Base-by-base conservation (phyloP, 2,113 vertebrate genomes). In the Burhinus bistriatus region DNA sequence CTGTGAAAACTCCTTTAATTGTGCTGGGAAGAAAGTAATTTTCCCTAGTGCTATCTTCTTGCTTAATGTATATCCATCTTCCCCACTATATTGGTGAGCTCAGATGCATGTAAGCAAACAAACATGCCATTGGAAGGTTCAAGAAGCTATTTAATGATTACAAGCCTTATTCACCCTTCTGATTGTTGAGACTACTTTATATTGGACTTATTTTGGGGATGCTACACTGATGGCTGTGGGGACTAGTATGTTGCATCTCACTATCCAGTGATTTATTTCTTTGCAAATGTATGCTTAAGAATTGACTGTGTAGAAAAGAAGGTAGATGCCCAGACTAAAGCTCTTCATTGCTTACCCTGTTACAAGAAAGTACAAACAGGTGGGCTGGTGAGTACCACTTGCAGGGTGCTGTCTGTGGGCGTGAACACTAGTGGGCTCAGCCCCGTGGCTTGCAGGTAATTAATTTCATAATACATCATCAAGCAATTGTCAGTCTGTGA, bases 1-100 rank as follows among this genome's bases (percentile, higher is more conserved):
- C 42, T 66, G 30, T 73, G 25, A 71, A 90, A 86, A 83, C 47
- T 54, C 42, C 34, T 93, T 95, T 88, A 88, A 88, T 90, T 75
- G 38, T 62, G 16, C 55, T 83, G n/a, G 12, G 22, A 19, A 88
- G 44, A 76, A 94, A 62, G 51, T 76, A 29, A 19, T 85, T 93
- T 95, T 95, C 32, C 83, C 26, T 73, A 32, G 27, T 84, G 18
- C n/a, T 68, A 36, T 27, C n/a, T 89, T 92, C 49, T 73, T 92
- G 51, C 27, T 58, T 78, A 54, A 38, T 89, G 58, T 19, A 11
- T 34, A 44, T 91, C 52, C 15, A 3, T 34, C 40, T 83, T 83
- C 44, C 11, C 14, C 36, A 15, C 62, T 80, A 2, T 61, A 26
- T 82, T 70, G 90, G 22, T 81, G 66, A 83, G 27, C 30, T 81